These are phyloP conservation scores for Lasioglossum baleicum DNA, from an alignment of 1,140 invertebrate species.

Conservation along the genomic window DNA sequence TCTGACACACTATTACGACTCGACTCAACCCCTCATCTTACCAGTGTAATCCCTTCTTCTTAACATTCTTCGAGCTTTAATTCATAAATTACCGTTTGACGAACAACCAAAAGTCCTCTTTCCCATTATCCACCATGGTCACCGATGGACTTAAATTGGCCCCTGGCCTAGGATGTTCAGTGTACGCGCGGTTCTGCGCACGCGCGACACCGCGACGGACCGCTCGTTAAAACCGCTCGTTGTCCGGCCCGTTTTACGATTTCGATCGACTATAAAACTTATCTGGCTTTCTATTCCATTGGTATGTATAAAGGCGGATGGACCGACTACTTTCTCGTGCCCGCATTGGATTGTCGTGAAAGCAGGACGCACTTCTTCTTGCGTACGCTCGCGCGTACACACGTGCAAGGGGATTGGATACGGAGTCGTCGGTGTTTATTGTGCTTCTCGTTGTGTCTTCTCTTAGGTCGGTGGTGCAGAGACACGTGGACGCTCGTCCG, in stretches of 20 bases:
- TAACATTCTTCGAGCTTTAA: too few relatives aligned
- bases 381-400: constrained; percentile 36
- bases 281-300: constrained; percentile 72
- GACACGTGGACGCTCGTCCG: neutral
- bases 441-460: constrained; percentile 58
- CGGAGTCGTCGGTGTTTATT: constrained; percentile 52
- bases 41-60: too few relatives aligned
- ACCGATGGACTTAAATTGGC: too few relatives aligned
- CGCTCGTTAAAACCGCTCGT: constrained; percentile 52
- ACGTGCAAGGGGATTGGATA: too few relatives aligned
- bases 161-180: too few relatives aligned
- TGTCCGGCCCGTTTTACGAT: constrained; percentile 72
- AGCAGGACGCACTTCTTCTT: constrained; percentile 75
- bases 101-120: too few relatives aligned
- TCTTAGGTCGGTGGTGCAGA: constrained; percentile 22
- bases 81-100: too few relatives aligned
- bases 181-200: neutral
- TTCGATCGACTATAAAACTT: constrained; percentile 75
- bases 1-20: too few relatives aligned
- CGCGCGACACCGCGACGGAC: too few relatives aligned
- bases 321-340: constrained; percentile 73
- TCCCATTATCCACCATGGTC: too few relatives aligned
- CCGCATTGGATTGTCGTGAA: constrained; percentile 74
- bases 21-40: too few relatives aligned
- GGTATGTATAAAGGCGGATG: constrained; percentile 74